A percentile compares a stretch with the other conserved stretches of the same genome.
Conservation (phyloP, 2,113 vertebrate genomes). For the Phainopepla nitens region DNA sequence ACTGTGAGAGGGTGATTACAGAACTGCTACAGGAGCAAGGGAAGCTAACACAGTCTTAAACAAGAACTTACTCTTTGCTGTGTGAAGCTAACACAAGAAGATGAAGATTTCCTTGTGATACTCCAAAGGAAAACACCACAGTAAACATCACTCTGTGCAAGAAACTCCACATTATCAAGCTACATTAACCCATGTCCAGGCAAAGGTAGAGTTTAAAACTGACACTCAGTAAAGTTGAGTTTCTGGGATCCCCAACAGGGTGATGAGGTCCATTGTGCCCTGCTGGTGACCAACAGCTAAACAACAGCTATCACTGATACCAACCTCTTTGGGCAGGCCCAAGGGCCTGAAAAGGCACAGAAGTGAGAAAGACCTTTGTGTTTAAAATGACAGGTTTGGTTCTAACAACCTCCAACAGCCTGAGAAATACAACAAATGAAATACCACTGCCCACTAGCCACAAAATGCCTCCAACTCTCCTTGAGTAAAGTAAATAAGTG, state of each 20-base stretch:
- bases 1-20: background rate
- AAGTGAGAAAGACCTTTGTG: background rate
- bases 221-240: background rate
- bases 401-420: background rate
- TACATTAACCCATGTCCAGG: background rate
- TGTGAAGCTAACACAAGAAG: background rate
- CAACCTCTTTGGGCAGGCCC: background rate
- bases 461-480: background rate
- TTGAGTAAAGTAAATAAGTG: background rate
- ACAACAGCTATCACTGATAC: background rate
- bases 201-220: background rate
- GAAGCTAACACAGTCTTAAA: rapidly evolving
- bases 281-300: background rate
- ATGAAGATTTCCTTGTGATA: background rate
- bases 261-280: background rate
- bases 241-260: background rate
- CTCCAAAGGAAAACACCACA: background rate
- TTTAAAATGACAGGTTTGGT: background rate
- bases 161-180: background rate
- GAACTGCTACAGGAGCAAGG: background rate
- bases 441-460: background rate
- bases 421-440: background rate
- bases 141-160: background rate
- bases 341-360: background rate
- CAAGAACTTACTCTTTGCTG: background rate